Conservation (phyloP, 2,888 invertebrate species). For the Plebejus argus region DNA sequence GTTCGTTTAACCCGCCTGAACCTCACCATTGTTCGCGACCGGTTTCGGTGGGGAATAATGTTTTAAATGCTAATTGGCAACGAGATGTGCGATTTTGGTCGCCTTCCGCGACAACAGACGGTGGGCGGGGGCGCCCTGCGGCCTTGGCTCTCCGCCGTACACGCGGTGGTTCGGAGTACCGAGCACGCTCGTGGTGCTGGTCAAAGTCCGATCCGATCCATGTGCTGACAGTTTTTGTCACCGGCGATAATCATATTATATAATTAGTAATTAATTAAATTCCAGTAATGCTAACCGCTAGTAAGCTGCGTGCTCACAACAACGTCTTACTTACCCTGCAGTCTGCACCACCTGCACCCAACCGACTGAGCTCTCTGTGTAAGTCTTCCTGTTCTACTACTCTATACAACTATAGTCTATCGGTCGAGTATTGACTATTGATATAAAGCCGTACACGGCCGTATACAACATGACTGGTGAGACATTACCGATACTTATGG, state of each 20-base stretch:
- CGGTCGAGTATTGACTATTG: no score
- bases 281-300: not conserved
- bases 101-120: not conserved
- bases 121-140: not conserved
- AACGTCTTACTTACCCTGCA: no score
- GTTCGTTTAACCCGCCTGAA: slow-evolving; percentile 5
- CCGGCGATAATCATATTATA: not conserved
- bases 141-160: not conserved
- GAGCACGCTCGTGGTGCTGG: not conserved
- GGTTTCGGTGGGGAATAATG: not conserved
- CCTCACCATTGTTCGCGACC: slow-evolving; percentile 5
- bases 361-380: no score
- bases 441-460: no score
- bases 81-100: not conserved
- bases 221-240: not conserved
- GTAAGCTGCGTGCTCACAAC: not conserved
- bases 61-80: not conserved
- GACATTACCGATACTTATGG: no score
- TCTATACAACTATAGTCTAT: no score
- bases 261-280: not conserved
- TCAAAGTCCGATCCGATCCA: not conserved
- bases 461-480: no score
- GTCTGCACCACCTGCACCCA: no score
- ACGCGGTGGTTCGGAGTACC: not conserved
- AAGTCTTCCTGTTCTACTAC: no score